Conservation (phyloP, 2,113 vertebrate species). For the Xenopus tropicalis region UCB_Xtro_10.0 CM004448.2:48755001-48755500, state of each 20-base stretch:
- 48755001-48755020: too few relatives aligned
- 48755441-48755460: conserved; percentile 30
- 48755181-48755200: too few relatives aligned
- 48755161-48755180: too few relatives aligned
- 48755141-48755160: too few relatives aligned
- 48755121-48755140: too few relatives aligned
- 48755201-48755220: not conserved
- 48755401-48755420: conserved; percentile 45
- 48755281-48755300: conserved; percentile 37
- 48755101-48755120: too few relatives aligned
- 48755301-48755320: conserved; percentile 25
- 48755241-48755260: conserved; percentile 11
- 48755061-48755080: too few relatives aligned
- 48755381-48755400: conserved; percentile 43
- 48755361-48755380: conserved; percentile 39
- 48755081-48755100: too few relatives aligned
- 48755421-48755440: conserved; percentile 29
- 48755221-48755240: conserved; percentile 9
- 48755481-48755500: conserved; percentile 4
- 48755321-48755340: conserved; percentile 35
- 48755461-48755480: conserved; percentile 22
- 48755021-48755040: too few relatives aligned
- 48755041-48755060: too few relatives aligned
- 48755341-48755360: conserved; percentile 36
- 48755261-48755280: conserved; percentile 13